Conservation (phyloP, 2,113 vertebrate genomes). For the Callipepla squamata region DNA sequence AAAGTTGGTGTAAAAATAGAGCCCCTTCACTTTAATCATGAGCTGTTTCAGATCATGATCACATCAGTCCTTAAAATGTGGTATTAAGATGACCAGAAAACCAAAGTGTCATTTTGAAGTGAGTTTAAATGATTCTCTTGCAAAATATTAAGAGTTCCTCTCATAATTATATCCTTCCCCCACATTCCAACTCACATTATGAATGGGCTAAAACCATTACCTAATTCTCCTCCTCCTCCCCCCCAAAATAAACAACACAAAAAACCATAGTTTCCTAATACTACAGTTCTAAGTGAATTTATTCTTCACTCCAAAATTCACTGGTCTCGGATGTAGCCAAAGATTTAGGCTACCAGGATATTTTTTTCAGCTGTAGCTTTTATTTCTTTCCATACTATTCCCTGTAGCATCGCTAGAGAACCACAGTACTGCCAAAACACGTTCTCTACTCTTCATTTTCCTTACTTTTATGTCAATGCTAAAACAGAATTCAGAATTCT, state of each 20-base stretch:
- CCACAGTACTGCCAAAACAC: neutral
- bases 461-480: neutral
- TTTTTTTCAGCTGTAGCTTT: neutral
- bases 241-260: no score
- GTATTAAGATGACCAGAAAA: neutral
- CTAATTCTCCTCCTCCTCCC: neutral
- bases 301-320: neutral
- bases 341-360: neutral
- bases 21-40: neutral
- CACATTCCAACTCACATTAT: neutral
- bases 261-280: neutral
- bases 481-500: neutral
- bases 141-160: neutral
- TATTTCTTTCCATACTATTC: neutral
- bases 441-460: neutral
- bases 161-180: neutral
- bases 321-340: neutral
- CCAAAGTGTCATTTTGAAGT: neutral
- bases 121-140: neutral
- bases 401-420: neutral
- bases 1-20: neutral
- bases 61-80: neutral
- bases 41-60: neutral
- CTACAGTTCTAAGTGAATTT: neutral
- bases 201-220: neutral